Conservation (phyloP, 2,797 vertebrate species). For the Danio jaintianensis region DNA sequence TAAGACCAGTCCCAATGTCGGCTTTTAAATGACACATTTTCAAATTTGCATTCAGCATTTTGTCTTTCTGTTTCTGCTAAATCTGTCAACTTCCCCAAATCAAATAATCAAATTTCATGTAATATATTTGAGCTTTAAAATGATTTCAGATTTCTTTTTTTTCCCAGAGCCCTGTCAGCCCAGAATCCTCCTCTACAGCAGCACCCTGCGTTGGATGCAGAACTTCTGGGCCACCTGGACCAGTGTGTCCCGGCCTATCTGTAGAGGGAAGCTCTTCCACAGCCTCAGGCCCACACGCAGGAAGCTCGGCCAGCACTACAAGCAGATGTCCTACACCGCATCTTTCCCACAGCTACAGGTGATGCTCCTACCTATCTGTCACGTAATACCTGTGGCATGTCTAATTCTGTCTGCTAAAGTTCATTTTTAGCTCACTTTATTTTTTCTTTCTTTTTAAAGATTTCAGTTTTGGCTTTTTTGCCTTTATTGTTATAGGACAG, state of each 20-base stretch:
- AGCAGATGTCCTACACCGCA: constrained; percentile 94
- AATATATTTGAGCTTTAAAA: background rate
- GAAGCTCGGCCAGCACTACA: constrained; percentile 97
- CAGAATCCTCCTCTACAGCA: constrained; percentile 94
- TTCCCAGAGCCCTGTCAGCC: constrained; percentile 86
- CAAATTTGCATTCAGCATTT: too few species aligned
- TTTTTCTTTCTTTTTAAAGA: too few species aligned
- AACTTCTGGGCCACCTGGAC: constrained; percentile 99
- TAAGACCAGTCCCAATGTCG: too few species aligned
- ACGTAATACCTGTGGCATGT: too few species aligned
- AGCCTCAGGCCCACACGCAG: constrained; percentile 92
- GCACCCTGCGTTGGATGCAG: constrained; percentile 99
- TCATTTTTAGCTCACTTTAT: too few species aligned
- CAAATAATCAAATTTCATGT: background rate
- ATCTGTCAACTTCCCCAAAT: background rate
- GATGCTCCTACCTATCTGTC: too few species aligned
- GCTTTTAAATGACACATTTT: too few species aligned
- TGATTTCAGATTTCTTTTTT: background rate
- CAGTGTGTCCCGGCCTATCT: constrained; percentile 93
- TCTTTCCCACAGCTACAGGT: constrained; percentile 94
- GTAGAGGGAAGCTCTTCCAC: constrained; percentile 94
- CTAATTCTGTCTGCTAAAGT: too few species aligned
- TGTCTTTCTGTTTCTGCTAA: background rate
- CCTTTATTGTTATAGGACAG: too few species aligned
- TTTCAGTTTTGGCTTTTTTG: too few species aligned